These are phyloP conservation scores for Phrynosoma platyrhinos DNA, from an alignment of 2,113 vertebrate genomes.

Conservation along the genomic window DNA sequence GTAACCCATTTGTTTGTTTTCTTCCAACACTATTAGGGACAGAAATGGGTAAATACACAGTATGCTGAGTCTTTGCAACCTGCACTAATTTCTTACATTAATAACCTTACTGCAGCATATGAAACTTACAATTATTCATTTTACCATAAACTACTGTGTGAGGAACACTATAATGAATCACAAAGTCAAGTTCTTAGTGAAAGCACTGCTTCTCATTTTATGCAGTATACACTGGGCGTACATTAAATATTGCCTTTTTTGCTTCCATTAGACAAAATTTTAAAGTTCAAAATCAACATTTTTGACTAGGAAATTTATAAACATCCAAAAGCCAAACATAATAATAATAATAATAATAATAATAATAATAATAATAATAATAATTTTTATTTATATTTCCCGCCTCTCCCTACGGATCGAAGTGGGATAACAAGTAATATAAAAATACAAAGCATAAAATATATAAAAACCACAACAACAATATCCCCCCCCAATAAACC, in stretches of 20 bases:
- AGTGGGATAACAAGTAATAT: no score
- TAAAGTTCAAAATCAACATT: slow-evolving; percentile 4
- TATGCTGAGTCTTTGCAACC: slow-evolving; percentile 11
- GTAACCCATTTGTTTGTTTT: slow-evolving; percentile 50
- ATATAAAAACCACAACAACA: no score
- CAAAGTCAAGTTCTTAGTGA: slow-evolving; percentile 5
- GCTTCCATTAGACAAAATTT: slow-evolving; percentile 6
- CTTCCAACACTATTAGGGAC: slow-evolving; percentile 40
- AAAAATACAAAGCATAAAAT: no score
- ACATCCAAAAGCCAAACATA: slow-evolving; percentile 17
- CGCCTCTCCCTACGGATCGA: no score
- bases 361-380: no score
- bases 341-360: no score
- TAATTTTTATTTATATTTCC: no score
- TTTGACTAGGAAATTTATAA: slow-evolving; percentile 33
- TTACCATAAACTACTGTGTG: slow-evolving; percentile 48
- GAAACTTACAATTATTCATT: slow-evolving; percentile 61
- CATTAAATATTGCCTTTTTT: background rate
- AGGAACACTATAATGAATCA: slow-evolving; percentile 49
- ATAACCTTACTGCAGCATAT: slow-evolving; percentile 38
- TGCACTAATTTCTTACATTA: slow-evolving; percentile 61
- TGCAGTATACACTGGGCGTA: background rate
- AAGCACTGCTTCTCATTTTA: slow-evolving; percentile 28
- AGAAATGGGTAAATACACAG: slow-evolving; percentile 49
- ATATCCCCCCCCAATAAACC: no score